phyloP scores from a whole-genome alignment of 2,113 vertebrate genomes.

The Xenopus borealis region DNA sequence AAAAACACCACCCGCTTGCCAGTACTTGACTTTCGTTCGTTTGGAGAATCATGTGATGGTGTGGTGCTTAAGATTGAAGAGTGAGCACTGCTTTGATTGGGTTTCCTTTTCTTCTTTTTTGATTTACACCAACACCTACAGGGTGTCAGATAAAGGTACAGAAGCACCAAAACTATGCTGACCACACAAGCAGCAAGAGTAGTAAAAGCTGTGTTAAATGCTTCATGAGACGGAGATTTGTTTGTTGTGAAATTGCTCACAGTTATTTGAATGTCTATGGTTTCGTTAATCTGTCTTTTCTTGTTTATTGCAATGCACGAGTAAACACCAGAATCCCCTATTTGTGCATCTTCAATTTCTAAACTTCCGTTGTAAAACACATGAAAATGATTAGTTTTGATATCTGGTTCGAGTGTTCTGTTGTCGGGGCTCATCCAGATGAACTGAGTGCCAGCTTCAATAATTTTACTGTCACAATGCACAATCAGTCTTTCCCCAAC shows the following conservation, averaged over 20 bases:
- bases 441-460: slow-evolving; percentile 49
- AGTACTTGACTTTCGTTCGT: slow-evolving; percentile 63
- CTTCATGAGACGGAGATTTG: slow-evolving; percentile 62
- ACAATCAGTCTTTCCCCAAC: slow-evolving; percentile 68
- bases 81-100: slow-evolving; percentile 57
- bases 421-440: slow-evolving; percentile 72
- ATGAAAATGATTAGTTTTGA: slow-evolving; percentile 48
- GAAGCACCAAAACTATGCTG: slow-evolving; percentile 79
- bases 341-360: slow-evolving; percentile 66
- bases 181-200: slow-evolving; percentile 81
- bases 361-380: slow-evolving; percentile 75
- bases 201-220: slow-evolving; percentile 84
- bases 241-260: slow-evolving; percentile 69
- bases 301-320: slow-evolving; percentile 69
- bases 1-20: slow-evolving; percentile 79
- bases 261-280: slow-evolving; percentile 66
- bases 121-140: slow-evolving; percentile 68
- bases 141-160: slow-evolving; percentile 83
- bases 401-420: slow-evolving; percentile 61
- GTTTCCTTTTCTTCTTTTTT: slow-evolving; percentile 58
- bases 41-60: slow-evolving; percentile 56
- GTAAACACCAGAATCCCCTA: slow-evolving; percentile 73
- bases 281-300: slow-evolving; percentile 57
- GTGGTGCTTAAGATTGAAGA: slow-evolving; percentile 60
- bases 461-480: slow-evolving; percentile 69